Percentiles rank a stretch among this genome's conserved stretches.
Conservation (phyloP, 2,113 vertebrate species). For the Proteles cristata region DNA sequence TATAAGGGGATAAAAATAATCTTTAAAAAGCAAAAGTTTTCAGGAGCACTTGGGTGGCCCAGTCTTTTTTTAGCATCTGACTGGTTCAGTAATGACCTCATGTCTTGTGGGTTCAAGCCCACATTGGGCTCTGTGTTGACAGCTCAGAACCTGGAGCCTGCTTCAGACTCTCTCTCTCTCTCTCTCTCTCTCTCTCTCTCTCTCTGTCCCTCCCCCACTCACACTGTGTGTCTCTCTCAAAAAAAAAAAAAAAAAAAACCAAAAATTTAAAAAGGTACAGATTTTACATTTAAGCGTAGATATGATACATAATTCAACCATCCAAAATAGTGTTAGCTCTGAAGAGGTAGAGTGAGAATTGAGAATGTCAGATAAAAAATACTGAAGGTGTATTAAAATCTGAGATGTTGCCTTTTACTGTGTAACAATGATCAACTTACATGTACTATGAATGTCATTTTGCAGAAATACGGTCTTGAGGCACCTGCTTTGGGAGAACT, state of each 20-base stretch:
- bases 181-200: too few species aligned
- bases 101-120: too few species aligned
- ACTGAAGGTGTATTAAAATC: not conserved
- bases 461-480: not conserved
- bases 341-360: not conserved
- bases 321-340: conserved; percentile 21
- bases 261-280: not conserved
- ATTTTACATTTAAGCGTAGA: not conserved
- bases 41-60: too few species aligned
- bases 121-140: too few species aligned
- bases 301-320: not conserved
- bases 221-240: too few species aligned
- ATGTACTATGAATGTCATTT: not conserved
- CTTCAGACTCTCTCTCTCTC: too few species aligned
- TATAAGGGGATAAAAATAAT: not conserved
- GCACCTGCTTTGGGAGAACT: not conserved
- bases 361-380: not conserved
- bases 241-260: too few species aligned
- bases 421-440: not conserved
- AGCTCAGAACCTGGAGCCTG: too few species aligned
- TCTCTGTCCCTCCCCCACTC: too few species aligned
- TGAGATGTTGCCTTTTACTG: not conserved
- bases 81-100: too few species aligned
- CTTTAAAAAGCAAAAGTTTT: not conserved
- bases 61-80: too few species aligned